A percentile compares a stretch with the other conserved stretches of the same genome.
Conservation (phyloP, 2,113 vertebrate species). For the Passer domesticus region DNA sequence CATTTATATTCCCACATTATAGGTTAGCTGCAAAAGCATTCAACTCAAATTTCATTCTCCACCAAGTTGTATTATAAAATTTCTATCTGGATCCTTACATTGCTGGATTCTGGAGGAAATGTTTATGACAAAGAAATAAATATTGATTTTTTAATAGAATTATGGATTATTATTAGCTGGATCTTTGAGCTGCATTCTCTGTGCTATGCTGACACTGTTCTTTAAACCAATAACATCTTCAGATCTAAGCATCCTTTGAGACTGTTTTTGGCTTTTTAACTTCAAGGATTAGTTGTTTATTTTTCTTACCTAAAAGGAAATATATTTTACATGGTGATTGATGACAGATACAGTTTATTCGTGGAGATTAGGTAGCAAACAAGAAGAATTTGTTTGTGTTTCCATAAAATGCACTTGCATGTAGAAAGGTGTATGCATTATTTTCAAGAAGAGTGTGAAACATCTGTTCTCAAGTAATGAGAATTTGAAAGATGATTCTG, state of each 20-base stretch:
- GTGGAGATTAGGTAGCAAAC: constrained; percentile 31
- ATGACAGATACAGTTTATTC: constrained; percentile 4
- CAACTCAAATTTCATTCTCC: neutral
- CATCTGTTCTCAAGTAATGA: neutral
- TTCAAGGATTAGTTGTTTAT: neutral
- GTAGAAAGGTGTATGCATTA: neutral
- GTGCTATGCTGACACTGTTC: neutral
- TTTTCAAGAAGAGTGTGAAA: neutral
- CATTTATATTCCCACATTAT: neutral
- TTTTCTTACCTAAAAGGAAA: constrained; percentile 22
- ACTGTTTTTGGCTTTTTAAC: neutral
- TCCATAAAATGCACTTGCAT: neutral
- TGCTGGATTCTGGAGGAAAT: neutral
- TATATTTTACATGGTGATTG: constrained; percentile 8
- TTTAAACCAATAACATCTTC: neutral
- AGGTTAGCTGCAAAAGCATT: neutral
- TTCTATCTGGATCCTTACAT: neutral
- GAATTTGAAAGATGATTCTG: neutral
- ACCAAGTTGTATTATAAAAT: neutral
- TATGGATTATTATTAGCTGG: neutral
- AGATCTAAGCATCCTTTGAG: neutral
- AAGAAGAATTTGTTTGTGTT: neutral
- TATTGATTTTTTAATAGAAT: neutral
- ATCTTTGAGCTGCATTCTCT: neutral
- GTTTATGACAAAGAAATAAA: neutral